These are phyloP conservation scores for Amorpha juglandis DNA, from an alignment of 2,888 invertebrate species.

Conservation along the genomic window DNA sequence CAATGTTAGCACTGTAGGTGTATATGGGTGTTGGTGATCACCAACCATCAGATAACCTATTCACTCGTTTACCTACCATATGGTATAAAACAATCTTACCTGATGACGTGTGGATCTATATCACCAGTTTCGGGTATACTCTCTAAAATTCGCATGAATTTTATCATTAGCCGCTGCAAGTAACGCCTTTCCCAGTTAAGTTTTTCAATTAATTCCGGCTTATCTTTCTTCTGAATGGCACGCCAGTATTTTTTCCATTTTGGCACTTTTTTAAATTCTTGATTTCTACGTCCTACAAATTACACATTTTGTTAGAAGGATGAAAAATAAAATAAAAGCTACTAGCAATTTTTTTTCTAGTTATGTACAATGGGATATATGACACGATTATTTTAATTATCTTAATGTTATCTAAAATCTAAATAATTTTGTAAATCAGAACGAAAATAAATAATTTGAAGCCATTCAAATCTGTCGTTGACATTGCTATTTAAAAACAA, in stretches of 20 bases:
- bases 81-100: constrained; percentile 48
- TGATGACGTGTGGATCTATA: constrained; percentile 82
- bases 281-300: constrained; percentile 88
- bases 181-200: constrained; percentile 94
- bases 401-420: too few relatives aligned
- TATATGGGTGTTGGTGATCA: too few relatives aligned
- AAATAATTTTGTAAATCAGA: too few relatives aligned
- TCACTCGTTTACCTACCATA: background rate
- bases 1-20: too few relatives aligned
- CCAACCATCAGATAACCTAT: too few relatives aligned
- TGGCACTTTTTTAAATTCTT: constrained; percentile 93
- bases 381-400: too few relatives aligned
- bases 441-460: too few relatives aligned
- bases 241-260: constrained; percentile 97
- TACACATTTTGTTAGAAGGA: background rate
- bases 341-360: too few relatives aligned
- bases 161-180: constrained; percentile 92
- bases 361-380: too few relatives aligned
- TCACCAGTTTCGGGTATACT: constrained; percentile 87
- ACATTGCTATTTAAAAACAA: too few relatives aligned
- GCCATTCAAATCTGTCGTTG: too few relatives aligned
- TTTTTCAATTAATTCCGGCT: constrained; percentile 87
- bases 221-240: constrained; percentile 93
- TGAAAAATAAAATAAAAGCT: too few relatives aligned
- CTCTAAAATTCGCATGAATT: constrained; percentile 93